Evolutionary conservation across 2,113 vertebrate species (phyloP).

Genomic region (Heterocephalus glaber): DNA sequence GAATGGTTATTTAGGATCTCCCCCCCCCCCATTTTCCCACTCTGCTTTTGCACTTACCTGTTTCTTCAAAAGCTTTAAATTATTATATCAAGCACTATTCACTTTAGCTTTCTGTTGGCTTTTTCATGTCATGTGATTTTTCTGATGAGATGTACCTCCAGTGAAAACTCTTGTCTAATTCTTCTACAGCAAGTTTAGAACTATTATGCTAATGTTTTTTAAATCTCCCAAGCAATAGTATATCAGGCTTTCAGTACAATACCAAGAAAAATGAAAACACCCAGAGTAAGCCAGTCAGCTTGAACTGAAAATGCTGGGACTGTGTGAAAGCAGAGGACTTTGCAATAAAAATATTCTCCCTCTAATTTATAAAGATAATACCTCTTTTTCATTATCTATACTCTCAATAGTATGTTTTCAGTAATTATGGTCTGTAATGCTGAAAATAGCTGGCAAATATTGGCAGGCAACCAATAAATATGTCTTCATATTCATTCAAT

Average conservation of each 20-base stretch:
- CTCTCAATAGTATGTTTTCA: background rate
- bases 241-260: background rate
- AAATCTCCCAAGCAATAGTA: background rate
- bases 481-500: background rate
- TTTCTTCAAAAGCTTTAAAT: slow-evolving; percentile 61
- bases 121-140: slow-evolving; percentile 7
- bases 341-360: background rate
- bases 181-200: background rate
- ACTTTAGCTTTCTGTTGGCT: slow-evolving; percentile 1
- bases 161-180: background rate
- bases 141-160: background rate
- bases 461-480: background rate
- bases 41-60: background rate
- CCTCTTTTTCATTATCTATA: background rate
- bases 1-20: background rate
- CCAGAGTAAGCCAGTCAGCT: background rate
- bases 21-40: background rate
- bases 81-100: slow-evolving; percentile 34
- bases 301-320: background rate
- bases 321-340: background rate
- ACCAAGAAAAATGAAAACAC: background rate
- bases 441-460: slow-evolving; percentile 3
- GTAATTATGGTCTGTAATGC: background rate
- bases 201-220: background rate
- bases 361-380: background rate